These are phyloP conservation scores for Pipa parva DNA, from an alignment of 2,113 vertebrate genomes.

Conservation along the genomic window DNA sequence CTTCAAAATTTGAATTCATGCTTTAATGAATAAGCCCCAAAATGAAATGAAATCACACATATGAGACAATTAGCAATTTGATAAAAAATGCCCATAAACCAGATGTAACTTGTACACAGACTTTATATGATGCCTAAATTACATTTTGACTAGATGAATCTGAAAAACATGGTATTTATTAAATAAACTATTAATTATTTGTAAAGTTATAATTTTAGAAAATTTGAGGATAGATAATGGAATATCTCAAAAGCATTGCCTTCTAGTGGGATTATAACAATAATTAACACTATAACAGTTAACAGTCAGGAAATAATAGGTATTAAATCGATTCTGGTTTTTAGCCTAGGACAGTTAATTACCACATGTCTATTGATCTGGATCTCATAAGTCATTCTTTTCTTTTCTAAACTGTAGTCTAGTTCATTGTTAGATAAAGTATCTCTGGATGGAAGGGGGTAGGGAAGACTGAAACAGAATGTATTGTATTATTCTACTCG, in stretches of 20 bases:
- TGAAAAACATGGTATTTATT: too few relatives aligned
- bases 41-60: too few relatives aligned
- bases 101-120: too few relatives aligned
- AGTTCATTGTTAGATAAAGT: background rate
- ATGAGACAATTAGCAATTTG: too few relatives aligned
- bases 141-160: too few relatives aligned
- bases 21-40: too few relatives aligned
- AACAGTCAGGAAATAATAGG: conserved; percentile 23
- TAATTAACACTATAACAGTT: background rate
- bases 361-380: conserved; percentile 25
- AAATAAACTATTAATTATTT: too few relatives aligned
- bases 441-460: background rate
- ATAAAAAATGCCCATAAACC: too few relatives aligned
- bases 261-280: background rate
- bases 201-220: too few relatives aligned
- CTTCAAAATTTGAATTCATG: too few relatives aligned
- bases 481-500: background rate
- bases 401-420: conserved; percentile 4
- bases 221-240: too few relatives aligned
- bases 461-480: background rate
- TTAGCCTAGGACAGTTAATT: conserved; percentile 24
- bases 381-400: conserved; percentile 9
- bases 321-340: conserved; percentile 23
- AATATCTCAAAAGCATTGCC: background rate
- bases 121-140: too few relatives aligned